Percentiles rank a stretch among this genome's conserved stretches.
Conservation (phyloP, 2,113 vertebrate genomes). For the Pimephales promelas region DNA sequence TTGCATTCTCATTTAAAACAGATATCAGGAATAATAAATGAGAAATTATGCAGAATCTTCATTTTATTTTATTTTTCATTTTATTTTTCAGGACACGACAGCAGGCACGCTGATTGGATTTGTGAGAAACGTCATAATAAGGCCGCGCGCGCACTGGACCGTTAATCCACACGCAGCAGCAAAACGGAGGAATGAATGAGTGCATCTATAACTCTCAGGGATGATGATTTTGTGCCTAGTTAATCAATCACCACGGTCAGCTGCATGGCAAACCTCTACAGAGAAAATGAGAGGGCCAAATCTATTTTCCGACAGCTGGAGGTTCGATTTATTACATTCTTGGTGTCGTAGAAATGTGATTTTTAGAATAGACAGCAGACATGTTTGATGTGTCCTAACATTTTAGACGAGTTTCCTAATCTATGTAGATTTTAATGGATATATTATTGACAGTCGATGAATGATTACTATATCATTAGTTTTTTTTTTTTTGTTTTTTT, state of each 20-base stretch:
- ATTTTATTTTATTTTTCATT: too few relatives aligned
- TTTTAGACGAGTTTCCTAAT: background rate
- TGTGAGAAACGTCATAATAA: constrained; percentile 21
- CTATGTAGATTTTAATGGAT: background rate
- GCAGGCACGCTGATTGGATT: constrained; percentile 30
- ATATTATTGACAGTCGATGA: background rate
- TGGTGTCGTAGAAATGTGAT: constrained; percentile 7
- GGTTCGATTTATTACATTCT: constrained; percentile 59
- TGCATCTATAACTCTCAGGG: background rate
- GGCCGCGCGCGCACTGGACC: background rate
- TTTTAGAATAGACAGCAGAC: background rate
- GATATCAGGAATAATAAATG: background rate
- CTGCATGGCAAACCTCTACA: constrained; percentile 69
- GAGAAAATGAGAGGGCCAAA: constrained; percentile 71
- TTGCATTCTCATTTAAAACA: background rate
- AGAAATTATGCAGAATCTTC: background rate
- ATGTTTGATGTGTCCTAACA: background rate
- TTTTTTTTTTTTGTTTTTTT: too few relatives aligned
- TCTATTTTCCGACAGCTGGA: constrained; percentile 72
- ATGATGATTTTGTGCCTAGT: background rate
- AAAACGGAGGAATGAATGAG: background rate
- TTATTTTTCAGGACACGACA: background rate
- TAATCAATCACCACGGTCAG: background rate
- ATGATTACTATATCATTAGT: background rate
- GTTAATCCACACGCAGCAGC: constrained; percentile 7